Evolutionary conservation across 2,888 invertebrate species (phyloP).

Genomic region (Cenopis cana): DNA sequence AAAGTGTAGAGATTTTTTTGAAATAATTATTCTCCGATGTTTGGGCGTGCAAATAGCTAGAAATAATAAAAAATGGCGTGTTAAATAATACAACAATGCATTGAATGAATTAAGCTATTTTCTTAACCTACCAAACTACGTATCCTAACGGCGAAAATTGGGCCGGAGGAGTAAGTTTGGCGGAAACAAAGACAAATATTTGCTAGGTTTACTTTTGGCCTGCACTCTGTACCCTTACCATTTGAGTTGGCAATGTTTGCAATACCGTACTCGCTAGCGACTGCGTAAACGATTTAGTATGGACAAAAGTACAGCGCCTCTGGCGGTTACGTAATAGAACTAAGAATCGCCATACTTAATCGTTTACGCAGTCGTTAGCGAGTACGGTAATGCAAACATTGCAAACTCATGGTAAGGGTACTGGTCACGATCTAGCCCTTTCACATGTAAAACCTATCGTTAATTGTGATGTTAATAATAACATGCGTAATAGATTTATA

Average conservation of each 20-base stretch:
- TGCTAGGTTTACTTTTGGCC: conserved; percentile 29
- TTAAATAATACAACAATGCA: not conserved
- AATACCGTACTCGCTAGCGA: too few species aligned
- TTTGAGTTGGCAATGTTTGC: too few species aligned
- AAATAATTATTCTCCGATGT: not conserved
- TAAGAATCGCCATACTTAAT: too few species aligned
- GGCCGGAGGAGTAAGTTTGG: conserved; percentile 6
- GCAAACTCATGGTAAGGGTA: too few species aligned
- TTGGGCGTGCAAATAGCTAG: not conserved
- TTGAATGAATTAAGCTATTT: not conserved
- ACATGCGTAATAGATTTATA: not conserved
- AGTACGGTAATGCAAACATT: too few species aligned
- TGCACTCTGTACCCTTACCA: not conserved
- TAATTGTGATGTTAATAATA: not conserved
- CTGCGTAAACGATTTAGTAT: too few species aligned
- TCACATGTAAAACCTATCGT: too few species aligned
- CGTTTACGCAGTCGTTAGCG: too few species aligned
- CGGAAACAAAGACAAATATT: conserved; percentile 30
- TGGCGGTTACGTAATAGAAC: too few species aligned
- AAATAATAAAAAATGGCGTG: not conserved
- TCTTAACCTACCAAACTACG: not conserved
- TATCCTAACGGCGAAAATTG: not conserved
- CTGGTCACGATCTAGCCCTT: too few species aligned
- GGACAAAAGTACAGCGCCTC: too few species aligned
- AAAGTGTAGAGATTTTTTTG: too few species aligned